Percentiles rank a stretch among this genome's conserved stretches.
Evolutionary conservation across 1,140 invertebrate species (phyloP).

Genomic region (Phenacoccus solenopsis): DNA sequence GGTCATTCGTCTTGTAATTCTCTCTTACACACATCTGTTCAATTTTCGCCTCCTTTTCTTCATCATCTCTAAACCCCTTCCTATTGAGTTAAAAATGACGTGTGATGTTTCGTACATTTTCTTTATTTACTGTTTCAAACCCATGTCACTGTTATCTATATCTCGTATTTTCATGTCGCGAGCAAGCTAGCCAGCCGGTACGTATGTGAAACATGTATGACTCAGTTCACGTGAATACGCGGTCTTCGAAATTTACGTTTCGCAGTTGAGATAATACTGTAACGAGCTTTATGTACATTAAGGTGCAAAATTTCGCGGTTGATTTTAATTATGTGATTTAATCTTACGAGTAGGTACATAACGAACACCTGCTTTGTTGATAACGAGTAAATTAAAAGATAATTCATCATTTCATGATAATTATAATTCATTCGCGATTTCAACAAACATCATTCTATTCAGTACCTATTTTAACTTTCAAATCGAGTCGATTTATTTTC

Average conservation of each 20-base stretch:
- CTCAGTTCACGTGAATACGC: neutral
- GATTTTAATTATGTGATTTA: too few relatives aligned
- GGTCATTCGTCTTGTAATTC: neutral
- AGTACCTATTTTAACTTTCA: too few relatives aligned
- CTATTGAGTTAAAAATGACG: neutral
- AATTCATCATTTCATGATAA: too few relatives aligned
- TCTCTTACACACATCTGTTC: neutral
- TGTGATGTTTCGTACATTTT: neutral
- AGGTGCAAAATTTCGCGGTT: too few relatives aligned
- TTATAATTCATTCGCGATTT: too few relatives aligned
- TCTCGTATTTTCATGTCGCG: slow-evolving; percentile 6
- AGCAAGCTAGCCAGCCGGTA: neutral
- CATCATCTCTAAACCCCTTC: neutral
- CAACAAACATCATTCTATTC: too few relatives aligned
- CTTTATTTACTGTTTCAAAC: neutral
- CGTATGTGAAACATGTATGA: neutral
- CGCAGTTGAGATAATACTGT: too few relatives aligned
- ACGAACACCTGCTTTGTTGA: too few relatives aligned
- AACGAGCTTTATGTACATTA: too few relatives aligned
- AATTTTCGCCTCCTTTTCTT: neutral
- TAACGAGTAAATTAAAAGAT: too few relatives aligned
- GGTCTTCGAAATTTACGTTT: neutral
- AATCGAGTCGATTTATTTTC: too few relatives aligned
- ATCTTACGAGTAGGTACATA: too few relatives aligned
- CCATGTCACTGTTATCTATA: neutral